Evolutionary conservation across 2,113 vertebrate species (phyloP).

Genomic region (Pardalotus punctatus): DNA sequence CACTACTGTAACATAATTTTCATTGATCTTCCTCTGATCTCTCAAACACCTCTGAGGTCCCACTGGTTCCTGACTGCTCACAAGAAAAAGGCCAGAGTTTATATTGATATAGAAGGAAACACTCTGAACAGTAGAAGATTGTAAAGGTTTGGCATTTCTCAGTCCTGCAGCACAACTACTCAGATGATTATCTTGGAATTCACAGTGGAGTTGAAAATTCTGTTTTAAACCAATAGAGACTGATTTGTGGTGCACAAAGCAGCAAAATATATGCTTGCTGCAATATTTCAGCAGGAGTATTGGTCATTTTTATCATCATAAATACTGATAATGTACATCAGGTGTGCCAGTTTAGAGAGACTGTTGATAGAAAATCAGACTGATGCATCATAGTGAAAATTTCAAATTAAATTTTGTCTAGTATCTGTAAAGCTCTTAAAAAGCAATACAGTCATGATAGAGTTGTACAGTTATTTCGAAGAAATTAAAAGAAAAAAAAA

Average conservation of each 20-base stretch:
- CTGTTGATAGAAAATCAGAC: not conserved
- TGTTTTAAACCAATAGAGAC: not conserved
- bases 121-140: not conserved
- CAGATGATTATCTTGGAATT: not conserved
- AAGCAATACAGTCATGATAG: not conserved
- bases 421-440: not conserved
- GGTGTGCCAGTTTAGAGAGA: rapidly evolving
- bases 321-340: not conserved
- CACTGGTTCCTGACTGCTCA: conserved; percentile 9
- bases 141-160: conserved; percentile 27
- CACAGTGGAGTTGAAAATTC: not conserved
- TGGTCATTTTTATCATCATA: not conserved
- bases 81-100: conserved; percentile 21
- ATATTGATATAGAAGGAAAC: not conserved
- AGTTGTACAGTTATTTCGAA: not conserved
- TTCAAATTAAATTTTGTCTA: not conserved
- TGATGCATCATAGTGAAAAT: not conserved
- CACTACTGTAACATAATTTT: conserved; percentile 38
- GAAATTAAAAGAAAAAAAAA: not conserved
- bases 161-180: not conserved
- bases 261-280: not conserved
- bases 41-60: conserved; percentile 2
- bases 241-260: not conserved
- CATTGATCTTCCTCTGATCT: conserved; percentile 45
- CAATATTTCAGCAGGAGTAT: not conserved